These are phyloP conservation scores for Cryptoleucopteryx plumbea DNA, from an alignment of 2,113 vertebrate species.

Conservation along the genomic window DNA sequence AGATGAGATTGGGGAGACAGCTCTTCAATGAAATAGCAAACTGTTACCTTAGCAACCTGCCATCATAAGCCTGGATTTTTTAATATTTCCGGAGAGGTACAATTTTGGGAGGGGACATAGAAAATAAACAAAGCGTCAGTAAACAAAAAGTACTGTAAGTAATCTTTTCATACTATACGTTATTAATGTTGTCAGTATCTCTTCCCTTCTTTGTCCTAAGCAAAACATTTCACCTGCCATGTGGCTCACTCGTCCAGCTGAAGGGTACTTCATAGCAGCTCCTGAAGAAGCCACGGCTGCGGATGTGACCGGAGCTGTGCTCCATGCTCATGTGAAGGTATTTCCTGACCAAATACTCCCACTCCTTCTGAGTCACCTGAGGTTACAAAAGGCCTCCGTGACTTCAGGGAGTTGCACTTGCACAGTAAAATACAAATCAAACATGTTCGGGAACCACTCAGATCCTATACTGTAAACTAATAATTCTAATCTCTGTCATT, in stretches of 20 bases:
- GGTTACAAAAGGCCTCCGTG: background rate
- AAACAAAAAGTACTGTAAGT: background rate
- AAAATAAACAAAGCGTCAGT: background rate
- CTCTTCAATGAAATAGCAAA: background rate
- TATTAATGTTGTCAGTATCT: background rate
- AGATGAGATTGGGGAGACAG: background rate
- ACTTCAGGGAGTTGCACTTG: background rate
- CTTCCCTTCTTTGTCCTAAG: background rate
- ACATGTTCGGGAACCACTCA: background rate
- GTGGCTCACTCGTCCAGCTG: background rate
- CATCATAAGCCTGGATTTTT: background rate
- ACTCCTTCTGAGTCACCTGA: background rate
- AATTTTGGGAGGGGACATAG: background rate
- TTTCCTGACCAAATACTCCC: background rate
- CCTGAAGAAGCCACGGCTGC: background rate
- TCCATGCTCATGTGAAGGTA: rapidly evolving
- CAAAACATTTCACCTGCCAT: background rate
- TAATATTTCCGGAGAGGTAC: background rate
- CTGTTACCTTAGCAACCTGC: constrained; percentile 12
- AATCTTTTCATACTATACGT: background rate
- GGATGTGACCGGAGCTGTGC: background rate
- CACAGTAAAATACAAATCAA: background rate
- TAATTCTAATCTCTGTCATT: background rate
- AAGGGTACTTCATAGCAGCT: background rate
- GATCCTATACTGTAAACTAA: background rate